phyloP scores from a whole-genome alignment of 2,888 invertebrate genomes.

The Drosophila subsilvestris region DNA sequence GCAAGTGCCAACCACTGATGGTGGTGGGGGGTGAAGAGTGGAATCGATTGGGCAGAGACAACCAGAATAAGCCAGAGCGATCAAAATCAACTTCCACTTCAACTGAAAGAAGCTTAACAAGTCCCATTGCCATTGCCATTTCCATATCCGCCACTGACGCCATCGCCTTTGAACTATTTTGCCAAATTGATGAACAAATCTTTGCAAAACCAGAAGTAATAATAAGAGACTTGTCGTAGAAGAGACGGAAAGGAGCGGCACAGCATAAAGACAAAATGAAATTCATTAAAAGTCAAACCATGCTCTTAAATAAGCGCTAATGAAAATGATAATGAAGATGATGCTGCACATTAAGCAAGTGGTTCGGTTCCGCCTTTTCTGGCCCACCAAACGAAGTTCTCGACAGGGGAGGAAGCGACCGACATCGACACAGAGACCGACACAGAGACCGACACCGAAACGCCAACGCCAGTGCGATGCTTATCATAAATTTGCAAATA shows the following conservation, averaged over 20 bases:
- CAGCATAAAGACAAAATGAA: conserved; percentile 29
- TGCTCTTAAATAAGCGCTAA: conserved; percentile 28
- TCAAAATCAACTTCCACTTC: background rate
- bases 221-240: conserved; percentile 10
- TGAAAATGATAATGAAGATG: conserved; percentile 12
- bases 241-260: conserved; percentile 1
- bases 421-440: background rate
- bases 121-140: too few species aligned
- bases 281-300: conserved; percentile 37
- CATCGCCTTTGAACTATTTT: background rate
- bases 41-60: background rate
- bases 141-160: background rate
- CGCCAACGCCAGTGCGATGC: conserved; percentile 23
- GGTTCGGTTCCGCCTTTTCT: conserved; percentile 59
- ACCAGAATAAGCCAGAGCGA: background rate
- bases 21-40: background rate
- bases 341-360: conserved; percentile 42
- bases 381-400: conserved; percentile 41
- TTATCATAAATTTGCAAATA: conserved; percentile 59
- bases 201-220: background rate
- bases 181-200: background rate
- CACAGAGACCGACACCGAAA: too few species aligned
- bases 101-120: too few species aligned
- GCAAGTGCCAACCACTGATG: background rate
- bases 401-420: conserved; percentile 12